Conservation (phyloP, 2,888 invertebrate genomes). For the Caenorhabditis uteleia region DNA sequence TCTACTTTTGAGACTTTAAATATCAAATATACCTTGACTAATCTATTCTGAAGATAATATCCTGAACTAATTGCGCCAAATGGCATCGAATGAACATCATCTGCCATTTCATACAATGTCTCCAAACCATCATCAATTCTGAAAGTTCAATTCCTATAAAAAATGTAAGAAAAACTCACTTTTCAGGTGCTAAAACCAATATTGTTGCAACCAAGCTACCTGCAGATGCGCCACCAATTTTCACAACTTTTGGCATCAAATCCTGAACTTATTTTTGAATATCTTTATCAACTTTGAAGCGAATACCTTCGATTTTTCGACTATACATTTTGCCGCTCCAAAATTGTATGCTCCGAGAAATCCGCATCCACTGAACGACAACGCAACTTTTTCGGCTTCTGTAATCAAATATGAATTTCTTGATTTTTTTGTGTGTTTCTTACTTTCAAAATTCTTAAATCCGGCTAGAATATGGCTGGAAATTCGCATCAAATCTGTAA, state of each 20-base stretch:
- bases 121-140: slow-evolving; percentile 50
- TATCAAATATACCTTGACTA: slow-evolving; percentile 36
- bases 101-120: slow-evolving; percentile 62
- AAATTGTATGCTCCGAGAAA: slow-evolving; percentile 67
- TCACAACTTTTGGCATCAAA: slow-evolving; percentile 43
- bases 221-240: slow-evolving; percentile 61
- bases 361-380: slow-evolving; percentile 64
- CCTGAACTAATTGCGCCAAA: slow-evolving; percentile 68
- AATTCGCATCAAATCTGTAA: no score
- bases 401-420: no score
- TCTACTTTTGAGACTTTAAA: neutral
- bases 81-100: slow-evolving; percentile 57
- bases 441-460: no score
- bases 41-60: slow-evolving; percentile 55
- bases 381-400: slow-evolving; percentile 35
- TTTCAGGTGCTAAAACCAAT: slow-evolving; percentile 55
- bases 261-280: neutral
- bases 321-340: slow-evolving; percentile 61
- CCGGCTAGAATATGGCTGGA: no score
- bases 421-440: no score
- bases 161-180: slow-evolving; percentile 18
- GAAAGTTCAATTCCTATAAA: neutral
- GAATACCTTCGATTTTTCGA: slow-evolving; percentile 53
- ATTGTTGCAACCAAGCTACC: slow-evolving; percentile 63
- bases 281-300: slow-evolving; percentile 3